Conservation (phyloP, 2,113 vertebrate species). For the Thunnus maccoyii region DNA sequence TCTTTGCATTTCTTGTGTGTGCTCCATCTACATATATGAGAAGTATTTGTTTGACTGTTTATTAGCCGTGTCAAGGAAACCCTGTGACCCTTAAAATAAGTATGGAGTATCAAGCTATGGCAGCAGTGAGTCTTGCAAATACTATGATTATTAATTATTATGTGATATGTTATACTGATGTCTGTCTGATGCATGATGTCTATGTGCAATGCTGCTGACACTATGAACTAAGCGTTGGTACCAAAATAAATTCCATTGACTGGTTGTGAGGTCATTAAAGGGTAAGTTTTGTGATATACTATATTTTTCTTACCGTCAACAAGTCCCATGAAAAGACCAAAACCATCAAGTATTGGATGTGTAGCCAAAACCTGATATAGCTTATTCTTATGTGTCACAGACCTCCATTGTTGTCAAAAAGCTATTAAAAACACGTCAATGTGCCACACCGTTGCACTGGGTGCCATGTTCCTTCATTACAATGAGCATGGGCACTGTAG, state of each 20-base stretch:
- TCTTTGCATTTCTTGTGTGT: neutral
- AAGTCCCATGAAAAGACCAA: neutral
- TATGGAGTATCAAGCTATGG: neutral
- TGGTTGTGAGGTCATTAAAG: too few relatives aligned
- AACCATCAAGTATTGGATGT: neutral
- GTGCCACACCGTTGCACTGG: neutral
- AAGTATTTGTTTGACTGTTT: neutral
- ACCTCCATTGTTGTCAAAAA: neutral
- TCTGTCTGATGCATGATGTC: neutral
- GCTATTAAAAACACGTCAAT: neutral
- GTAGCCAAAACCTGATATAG: neutral
- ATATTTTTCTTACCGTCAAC: too few relatives aligned
- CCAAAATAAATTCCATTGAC: too few relatives aligned
- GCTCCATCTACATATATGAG: neutral
- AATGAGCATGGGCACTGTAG: neutral
- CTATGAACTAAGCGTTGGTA: neutral
- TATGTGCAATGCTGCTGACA: neutral
- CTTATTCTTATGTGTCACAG: neutral
- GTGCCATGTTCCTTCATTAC: neutral
- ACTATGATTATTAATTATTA: neutral
- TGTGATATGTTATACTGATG: neutral
- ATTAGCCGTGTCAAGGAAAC: neutral
- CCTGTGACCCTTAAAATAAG: neutral
- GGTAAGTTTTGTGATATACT: neutral
- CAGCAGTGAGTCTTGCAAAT: neutral